Conservation (phyloP, 2,113 vertebrate genomes). For the Chionomys nivalis region DNA sequence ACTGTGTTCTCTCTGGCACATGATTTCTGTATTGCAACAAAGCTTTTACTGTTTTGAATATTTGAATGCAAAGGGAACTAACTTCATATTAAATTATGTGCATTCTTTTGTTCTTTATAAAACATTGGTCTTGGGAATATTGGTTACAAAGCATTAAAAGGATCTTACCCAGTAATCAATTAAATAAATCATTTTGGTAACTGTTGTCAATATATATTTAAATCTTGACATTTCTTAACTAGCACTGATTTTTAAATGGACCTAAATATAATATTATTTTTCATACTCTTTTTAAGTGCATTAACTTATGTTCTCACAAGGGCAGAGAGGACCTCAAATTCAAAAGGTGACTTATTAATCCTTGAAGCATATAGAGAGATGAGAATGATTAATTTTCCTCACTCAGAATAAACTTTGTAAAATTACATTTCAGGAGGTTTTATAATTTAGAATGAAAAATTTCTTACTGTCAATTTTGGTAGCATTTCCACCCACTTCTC, state of each 20-base stretch:
- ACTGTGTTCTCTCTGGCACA: neutral
- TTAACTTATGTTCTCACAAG: neutral
- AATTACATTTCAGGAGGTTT: neutral
- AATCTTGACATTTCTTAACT: neutral
- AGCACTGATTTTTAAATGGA: neutral
- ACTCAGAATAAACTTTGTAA: neutral
- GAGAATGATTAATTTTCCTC: neutral
- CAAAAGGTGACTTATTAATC: neutral
- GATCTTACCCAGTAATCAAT: neutral
- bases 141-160: neutral
- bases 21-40: neutral
- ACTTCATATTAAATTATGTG: neutral
- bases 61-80: neutral
- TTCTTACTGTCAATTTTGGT: neutral
- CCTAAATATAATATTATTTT: neutral
- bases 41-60: neutral
- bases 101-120: constrained; percentile 9
- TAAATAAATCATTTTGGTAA: neutral
- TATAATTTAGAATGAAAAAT: neutral
- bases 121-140: neutral
- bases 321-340: neutral
- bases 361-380: neutral
- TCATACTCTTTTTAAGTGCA: neutral
- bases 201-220: constrained; percentile 23
- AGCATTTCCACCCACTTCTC: neutral